Evolutionary conservation across 2,888 invertebrate species (phyloP), one percentile per base, ranked within the genome.

Genomic region (Habrosyne pyritoides): DNA sequence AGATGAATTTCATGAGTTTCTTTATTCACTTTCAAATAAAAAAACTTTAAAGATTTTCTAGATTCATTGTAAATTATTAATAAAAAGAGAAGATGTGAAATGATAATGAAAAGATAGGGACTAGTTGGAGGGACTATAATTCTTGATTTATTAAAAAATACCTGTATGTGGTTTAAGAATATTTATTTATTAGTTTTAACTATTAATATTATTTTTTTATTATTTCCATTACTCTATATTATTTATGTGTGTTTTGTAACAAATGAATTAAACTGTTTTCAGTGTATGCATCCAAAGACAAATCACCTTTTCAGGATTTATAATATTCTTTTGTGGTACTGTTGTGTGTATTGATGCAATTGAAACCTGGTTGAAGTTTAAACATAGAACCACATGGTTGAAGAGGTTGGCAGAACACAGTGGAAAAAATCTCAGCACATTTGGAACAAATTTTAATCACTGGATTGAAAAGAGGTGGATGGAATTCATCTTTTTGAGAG

Each of bases 291-390:
- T 85, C 53, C 75, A 84, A 66, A 78, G 73, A 55, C 79, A 90
- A 77, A 71, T 90, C 24, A 84, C 79, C 63, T 67, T 87, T 51
- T 64, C 89, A 59, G 80, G 86, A 77, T 81, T 88, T 55, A 47
- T 82, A 36, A 74, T 86, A 59, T 79, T 78, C 60, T 60, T 82
- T 56, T 74, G 69, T 54, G 71, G 83, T 60, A 62, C 76, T 59
- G 60, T 81, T 55, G 53, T 88, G 47, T 67, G 64, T 58, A 69
- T 85, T 67, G 91, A 92, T 76, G 87, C 85, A 61, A 81, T 91
- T 68, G 91, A 92, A 71, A 66, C 80, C 54, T 92, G 91, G 91
- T 72, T 92, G 30, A 89, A 83, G 77, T 74, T 85, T 67, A 91
- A 91, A 76, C 91, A 89, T 62, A 87, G 91, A 69, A 89, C 83